These are phyloP conservation scores for Vulpes lagopus DNA, from an alignment of 2,113 vertebrate species.

Conservation along the genomic window DNA sequence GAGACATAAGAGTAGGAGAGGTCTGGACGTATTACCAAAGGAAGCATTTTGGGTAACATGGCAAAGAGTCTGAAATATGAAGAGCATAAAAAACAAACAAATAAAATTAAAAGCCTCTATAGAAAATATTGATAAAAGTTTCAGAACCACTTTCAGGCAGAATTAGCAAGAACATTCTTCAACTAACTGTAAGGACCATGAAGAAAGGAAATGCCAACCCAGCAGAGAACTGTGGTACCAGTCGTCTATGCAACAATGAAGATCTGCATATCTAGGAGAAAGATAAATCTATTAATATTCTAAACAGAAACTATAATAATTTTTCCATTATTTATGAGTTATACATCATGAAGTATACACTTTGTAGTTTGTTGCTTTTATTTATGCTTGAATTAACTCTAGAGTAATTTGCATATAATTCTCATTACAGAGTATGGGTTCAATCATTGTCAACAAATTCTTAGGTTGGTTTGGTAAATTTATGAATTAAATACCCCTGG, in stretches of 20 bases:
- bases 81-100: neutral
- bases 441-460: conserved; percentile 45
- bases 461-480: neutral
- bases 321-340: conserved; percentile 45
- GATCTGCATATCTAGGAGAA: neutral
- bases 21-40: neutral
- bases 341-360: neutral
- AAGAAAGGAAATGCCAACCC: neutral
- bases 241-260: neutral
- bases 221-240: neutral
- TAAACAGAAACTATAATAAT: neutral
- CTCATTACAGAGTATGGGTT: neutral
- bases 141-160: neutral
- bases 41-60: neutral
- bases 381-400: neutral
- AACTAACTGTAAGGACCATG: neutral
- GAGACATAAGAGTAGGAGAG: neutral
- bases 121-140: neutral
- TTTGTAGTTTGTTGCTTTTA: conserved; percentile 47
- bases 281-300: conserved; percentile 31
- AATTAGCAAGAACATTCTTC: neutral
- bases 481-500: conserved; percentile 2
- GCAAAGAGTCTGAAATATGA: neutral
- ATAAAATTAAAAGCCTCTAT: neutral
- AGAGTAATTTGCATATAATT: conserved; percentile 48